A percentile compares a stretch with the other conserved stretches of the same genome.
Evolutionary conservation across 2,113 vertebrate species (phyloP).

Genomic region (Apus apus): DNA sequence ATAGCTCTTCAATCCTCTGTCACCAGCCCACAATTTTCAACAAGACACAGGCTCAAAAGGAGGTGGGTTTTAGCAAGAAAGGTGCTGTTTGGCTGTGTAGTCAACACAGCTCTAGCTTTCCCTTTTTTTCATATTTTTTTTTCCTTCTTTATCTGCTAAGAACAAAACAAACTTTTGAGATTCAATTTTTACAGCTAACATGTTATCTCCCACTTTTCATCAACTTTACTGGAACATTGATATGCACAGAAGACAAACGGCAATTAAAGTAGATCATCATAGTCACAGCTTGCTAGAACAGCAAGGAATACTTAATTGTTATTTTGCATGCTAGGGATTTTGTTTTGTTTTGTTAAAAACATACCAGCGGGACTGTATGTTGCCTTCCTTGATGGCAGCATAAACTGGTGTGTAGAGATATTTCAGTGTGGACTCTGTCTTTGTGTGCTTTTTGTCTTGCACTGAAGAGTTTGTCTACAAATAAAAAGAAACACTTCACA

Average conservation of each 20-base stretch:
- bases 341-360: neutral
- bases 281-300: constrained; percentile 9
- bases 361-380: neutral
- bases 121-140: neutral
- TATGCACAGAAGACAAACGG: neutral
- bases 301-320: neutral
- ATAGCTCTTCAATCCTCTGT: constrained; percentile 57
- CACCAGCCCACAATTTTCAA: constrained; percentile 58
- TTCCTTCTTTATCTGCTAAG: neutral
- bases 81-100: constrained; percentile 33
- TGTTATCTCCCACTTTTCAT: neutral
- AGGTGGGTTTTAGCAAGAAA: neutral
- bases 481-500: neutral
- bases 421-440: neutral
- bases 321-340: neutral
- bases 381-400: neutral
- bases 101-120: constrained; percentile 39
- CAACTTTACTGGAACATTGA: neutral
- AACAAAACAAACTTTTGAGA: constrained; percentile 50
- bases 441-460: neutral
- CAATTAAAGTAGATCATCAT: neutral
- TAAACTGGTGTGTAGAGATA: neutral
- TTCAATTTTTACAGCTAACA: neutral
- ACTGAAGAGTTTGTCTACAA: neutral
- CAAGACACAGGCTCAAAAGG: constrained; percentile 16